Evolutionary conservation across 35 echinoderm and acorn worm genomes (phyloP), one percentile per base, ranked within the genome.

Genomic region (Diadema setosum): DNA sequence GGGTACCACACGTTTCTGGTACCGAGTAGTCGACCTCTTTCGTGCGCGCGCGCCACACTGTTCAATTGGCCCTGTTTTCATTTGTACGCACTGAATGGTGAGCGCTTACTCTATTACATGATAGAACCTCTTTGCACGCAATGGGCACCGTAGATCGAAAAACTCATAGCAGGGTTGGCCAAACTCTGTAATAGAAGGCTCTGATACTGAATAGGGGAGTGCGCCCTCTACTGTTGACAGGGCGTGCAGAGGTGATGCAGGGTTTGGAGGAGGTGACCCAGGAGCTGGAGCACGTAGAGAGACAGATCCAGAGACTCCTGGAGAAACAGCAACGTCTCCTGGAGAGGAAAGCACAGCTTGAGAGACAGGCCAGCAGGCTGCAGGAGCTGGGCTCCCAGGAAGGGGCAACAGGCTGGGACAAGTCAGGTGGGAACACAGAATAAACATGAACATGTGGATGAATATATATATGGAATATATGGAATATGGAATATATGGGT

Each of bases 291-390:
- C 52, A 84, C 5, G 82, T 96, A 17, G 59, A 91, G 29, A 43
- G 29, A 23, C 74, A 89, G 30, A 76, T 96, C 15, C 78, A 96
- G 7, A 21, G 57, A 2, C 65, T 96, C 46, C 58, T 85, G 20
- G 46, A 89, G 41, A 86, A 83, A 24, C 90, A 92, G 37, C 64
- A 84, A n/a, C 64, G 32, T 21, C 81, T 96, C 39, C 29, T 78
- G 23, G 35, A 73, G 31, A 59, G 84, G 90, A 96, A 92, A 50
- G 70, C 65, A 55, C 37, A 85, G 23, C 85, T 96, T 37, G 86
- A 96, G 75, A 49, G 18, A 23, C 70, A 89, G 80, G 45, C 81
- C 33, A 65, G 43, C 46, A 39, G 84, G 24, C 29, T 92, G 5
- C 85, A 88, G 46, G 80, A 83, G 35, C 46, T 82, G 29, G 78